Conservation (phyloP, 2,797 vertebrate genomes). For the Eidolon dupreanum region DNA sequence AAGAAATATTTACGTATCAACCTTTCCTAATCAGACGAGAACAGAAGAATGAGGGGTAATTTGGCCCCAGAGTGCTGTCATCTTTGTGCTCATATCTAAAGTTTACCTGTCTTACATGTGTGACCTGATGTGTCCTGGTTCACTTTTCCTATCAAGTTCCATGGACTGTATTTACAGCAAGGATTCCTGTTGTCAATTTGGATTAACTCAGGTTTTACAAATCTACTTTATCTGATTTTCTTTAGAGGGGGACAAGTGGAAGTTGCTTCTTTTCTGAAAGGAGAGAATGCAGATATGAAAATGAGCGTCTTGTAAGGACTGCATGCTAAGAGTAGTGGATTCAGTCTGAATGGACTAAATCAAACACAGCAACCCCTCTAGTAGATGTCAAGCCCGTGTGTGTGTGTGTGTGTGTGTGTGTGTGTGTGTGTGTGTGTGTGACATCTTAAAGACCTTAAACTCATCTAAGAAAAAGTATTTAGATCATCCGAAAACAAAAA, state of each 20-base stretch:
- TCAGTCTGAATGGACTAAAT: neutral
- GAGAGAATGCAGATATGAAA: neutral
- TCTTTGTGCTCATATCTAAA: neutral
- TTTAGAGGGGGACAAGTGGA: neutral
- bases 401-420: neutral
- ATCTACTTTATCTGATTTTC: neutral
- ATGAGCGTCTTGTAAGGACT: neutral
- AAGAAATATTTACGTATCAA: neutral
- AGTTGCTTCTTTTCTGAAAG: neutral
- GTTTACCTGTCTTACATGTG: neutral
- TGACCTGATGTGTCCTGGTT: constrained; percentile 44
- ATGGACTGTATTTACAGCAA: neutral
- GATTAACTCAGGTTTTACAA: neutral
- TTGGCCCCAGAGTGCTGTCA: neutral
- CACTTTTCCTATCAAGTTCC: constrained; percentile 44
- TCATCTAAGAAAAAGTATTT: neutral
- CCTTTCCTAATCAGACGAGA: neutral
- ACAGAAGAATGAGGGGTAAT: neutral
- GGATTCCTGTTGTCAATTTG: neutral
- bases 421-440: no score
- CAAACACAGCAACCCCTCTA: neutral
- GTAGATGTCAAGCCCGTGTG: neutral
- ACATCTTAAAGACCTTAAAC: neutral
- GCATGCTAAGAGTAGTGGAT: neutral
- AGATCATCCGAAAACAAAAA: constrained; percentile 24